phyloP scores from a whole-genome alignment of 2,888 invertebrate genomes.

The Gari tellinella region DNA sequence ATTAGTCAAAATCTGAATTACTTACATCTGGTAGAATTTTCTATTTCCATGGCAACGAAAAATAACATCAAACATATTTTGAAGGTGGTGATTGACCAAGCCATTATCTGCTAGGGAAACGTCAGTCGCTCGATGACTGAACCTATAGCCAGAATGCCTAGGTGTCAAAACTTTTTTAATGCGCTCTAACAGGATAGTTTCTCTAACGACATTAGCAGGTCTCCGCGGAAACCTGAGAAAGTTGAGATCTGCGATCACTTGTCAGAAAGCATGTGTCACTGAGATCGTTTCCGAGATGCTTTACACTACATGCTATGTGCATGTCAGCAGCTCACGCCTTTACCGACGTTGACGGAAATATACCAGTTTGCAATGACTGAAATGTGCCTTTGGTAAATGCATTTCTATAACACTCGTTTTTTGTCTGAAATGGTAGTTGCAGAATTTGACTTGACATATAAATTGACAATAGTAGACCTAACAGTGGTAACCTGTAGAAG shows the following conservation, averaged over 20 bases:
- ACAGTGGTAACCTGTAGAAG: too few species aligned
- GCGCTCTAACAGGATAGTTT: constrained; percentile 42
- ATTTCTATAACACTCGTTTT: too few species aligned
- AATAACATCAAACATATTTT: constrained; percentile 16
- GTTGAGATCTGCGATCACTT: constrained; percentile 29
- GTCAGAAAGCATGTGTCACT: constrained; percentile 47
- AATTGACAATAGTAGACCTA: too few species aligned
- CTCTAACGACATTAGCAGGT: constrained; percentile 48
- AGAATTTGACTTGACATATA: too few species aligned
- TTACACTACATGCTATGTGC: too few species aligned
- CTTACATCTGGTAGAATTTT: constrained; percentile 31
- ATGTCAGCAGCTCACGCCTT: too few species aligned
- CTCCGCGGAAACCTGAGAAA: constrained; percentile 51
- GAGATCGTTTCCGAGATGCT: constrained; percentile 20
- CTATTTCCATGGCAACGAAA: constrained; percentile 30
- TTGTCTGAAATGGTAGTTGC: too few species aligned
- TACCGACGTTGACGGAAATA: too few species aligned
- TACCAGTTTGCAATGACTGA: too few species aligned
- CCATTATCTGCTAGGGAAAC: constrained; percentile 17
- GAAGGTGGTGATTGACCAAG: constrained; percentile 35
- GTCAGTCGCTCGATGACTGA: constrained; percentile 7
- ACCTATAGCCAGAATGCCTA: constrained; percentile 18
- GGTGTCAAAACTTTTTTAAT: constrained; percentile 35
- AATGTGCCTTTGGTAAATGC: too few species aligned
- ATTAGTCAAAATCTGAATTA: constrained; percentile 12